phyloP scores from a whole-genome alignment of 2,888 invertebrate genomes.

The Chesias legatella region DNA sequence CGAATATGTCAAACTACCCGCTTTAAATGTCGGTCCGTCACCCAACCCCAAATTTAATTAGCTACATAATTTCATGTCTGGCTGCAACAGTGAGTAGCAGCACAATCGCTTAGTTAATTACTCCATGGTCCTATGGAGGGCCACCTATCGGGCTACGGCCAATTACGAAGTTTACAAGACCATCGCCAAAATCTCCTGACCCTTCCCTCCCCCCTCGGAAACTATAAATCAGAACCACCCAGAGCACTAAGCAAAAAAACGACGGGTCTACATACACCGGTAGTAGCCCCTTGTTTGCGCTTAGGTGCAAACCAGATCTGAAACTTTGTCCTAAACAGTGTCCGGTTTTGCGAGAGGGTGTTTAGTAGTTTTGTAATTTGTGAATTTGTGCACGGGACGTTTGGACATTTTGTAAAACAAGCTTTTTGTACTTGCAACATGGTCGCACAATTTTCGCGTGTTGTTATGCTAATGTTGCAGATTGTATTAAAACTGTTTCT shows the following conservation, averaged over 20 bases:
- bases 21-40: background rate
- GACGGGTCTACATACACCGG: conserved; percentile 37
- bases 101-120: conserved; percentile 67
- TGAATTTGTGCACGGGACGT: conserved; percentile 20
- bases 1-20: background rate
- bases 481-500: too few species aligned
- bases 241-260: conserved; percentile 27
- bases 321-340: conserved; percentile 64
- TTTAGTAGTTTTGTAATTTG: conserved; percentile 35
- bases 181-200: conserved; percentile 40
- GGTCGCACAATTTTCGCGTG: background rate
- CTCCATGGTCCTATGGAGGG: conserved; percentile 44
- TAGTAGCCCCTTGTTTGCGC: conserved; percentile 53
- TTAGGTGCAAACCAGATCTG: conserved; percentile 63
- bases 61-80: conserved; percentile 12
- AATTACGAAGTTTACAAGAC: conserved; percentile 72
- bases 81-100: conserved; percentile 14
- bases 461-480: background rate
- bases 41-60: conserved; percentile 1
- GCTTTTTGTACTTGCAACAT: conserved; percentile 17
- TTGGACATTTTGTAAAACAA: conserved; percentile 18
- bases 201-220: conserved; percentile 19
- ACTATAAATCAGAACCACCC: conserved; percentile 14
- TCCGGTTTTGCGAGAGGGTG: conserved; percentile 27
- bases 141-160: conserved; percentile 64